Evolutionary conservation across 2,113 vertebrate species (phyloP).

Genomic region (human): GRCh38 chr6:168524501-168525000

Average conservation of each 20-base stretch:
- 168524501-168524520: conserved; percentile 32
- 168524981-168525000: not conserved
- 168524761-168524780: not conserved
- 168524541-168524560: conserved; percentile 60
- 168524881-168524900: too few species aligned
- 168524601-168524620: conserved; percentile 78
- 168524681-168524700: conserved; percentile 81
- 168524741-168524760: conserved; percentile 55
- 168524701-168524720: conserved; percentile 80
- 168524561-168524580: conserved; percentile 59
- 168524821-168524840: accelerated
- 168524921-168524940: too few species aligned
- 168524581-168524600: conserved; percentile 57
- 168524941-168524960: too few species aligned
- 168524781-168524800: not conserved
- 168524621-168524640: conserved; percentile 79
- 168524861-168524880: too few species aligned
- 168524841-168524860: not conserved
- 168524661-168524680: conserved; percentile 73
- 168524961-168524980: not conserved
- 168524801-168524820: not conserved
- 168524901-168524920: accelerated
- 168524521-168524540: conserved; percentile 45
- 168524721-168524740: conserved; percentile 70
- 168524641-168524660: conserved; percentile 71